Percentiles rank a stretch among this genome's conserved stretches.
These are phyloP conservation scores for Lepilemur septentrionalis DNA, from an alignment of 2,797 vertebrate genomes.

Conservation along the genomic window DNA sequence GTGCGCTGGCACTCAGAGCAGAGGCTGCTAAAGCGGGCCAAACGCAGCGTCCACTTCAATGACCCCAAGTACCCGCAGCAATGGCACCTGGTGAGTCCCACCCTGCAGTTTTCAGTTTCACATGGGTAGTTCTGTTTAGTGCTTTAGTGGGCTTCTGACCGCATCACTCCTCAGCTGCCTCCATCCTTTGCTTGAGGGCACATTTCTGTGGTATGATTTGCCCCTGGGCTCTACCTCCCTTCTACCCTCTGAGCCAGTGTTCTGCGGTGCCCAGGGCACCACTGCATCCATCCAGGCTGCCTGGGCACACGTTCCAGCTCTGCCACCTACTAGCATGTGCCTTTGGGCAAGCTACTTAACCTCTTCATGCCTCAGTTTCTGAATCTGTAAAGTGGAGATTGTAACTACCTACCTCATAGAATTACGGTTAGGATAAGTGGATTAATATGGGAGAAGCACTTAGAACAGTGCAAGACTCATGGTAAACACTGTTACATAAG, in stretches of 20 bases:
- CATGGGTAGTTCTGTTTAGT: accelerated
- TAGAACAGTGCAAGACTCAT: background rate
- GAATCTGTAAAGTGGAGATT: background rate
- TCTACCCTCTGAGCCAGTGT: background rate
- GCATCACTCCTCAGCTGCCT: background rate
- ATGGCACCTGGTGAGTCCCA: constrained; percentile 95
- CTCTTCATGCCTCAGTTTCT: background rate
- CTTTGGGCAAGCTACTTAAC: background rate
- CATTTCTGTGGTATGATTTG: background rate
- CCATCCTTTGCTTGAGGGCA: background rate
- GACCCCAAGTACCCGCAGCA: constrained; percentile 95
- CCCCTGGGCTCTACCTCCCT: background rate
- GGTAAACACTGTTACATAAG: background rate
- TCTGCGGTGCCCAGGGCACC: background rate
- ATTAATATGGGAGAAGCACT: background rate
- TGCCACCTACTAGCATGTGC: background rate
- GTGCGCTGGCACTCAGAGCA: constrained; percentile 95
- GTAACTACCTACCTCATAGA: background rate
- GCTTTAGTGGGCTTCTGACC: background rate
- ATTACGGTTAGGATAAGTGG: background rate
- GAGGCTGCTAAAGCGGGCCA: constrained; percentile 91
- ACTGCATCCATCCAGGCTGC: background rate
- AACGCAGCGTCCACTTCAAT: constrained; percentile 94
- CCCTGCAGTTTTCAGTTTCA: background rate
- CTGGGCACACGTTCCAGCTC: background rate